These are phyloP conservation scores for Ridgeia piscesae DNA, from an alignment of 1,140 invertebrate species.

Conservation along the genomic window DNA sequence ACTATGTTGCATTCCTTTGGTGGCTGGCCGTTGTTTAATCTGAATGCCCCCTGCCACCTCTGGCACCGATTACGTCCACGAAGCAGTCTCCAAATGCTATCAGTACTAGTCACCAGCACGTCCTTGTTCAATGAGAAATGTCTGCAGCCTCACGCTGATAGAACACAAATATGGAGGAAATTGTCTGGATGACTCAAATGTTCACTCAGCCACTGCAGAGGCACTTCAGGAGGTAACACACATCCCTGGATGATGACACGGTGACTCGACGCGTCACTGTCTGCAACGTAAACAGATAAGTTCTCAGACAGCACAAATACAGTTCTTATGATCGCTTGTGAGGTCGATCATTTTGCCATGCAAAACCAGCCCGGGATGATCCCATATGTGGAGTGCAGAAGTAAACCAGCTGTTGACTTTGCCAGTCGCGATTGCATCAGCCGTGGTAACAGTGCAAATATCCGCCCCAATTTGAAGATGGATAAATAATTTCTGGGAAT, in stretches of 20 bases:
- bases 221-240: slow-evolving; percentile 81
- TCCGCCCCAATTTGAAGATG: no score
- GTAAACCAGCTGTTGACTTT: no score
- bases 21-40: neutral
- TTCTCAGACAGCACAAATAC: no score
- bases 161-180: slow-evolving; percentile 78
- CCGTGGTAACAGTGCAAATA: no score
- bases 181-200: slow-evolving; percentile 98
- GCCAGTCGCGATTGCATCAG: no score
- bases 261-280: neutral
- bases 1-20: neutral
- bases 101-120: neutral
- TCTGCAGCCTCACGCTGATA: neutral
- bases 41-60: neutral
- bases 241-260: slow-evolving; percentile 87
- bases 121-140: neutral
- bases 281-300: neutral
- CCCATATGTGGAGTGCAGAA: no score
- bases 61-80: neutral
- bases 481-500: no score
- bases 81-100: neutral
- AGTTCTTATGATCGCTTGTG: no score
- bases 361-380: no score
- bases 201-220: slow-evolving; percentile 95
- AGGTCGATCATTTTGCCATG: no score